These are phyloP conservation scores for Tachina grossa DNA, from an alignment of 2,888 invertebrate species.

Conservation along the genomic window DNA sequence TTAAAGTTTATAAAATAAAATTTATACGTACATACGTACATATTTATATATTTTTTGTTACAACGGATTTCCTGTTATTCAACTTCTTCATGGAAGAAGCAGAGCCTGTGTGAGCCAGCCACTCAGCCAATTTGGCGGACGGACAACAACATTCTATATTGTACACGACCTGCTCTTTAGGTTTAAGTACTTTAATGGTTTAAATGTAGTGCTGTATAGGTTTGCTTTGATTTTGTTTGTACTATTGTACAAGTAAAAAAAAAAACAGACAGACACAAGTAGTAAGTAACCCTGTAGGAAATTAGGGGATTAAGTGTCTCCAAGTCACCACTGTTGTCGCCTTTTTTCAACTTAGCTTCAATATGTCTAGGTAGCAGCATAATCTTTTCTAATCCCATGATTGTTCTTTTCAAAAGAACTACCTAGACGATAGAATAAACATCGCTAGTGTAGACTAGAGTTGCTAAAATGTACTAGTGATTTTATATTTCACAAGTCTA, in stretches of 20 bases:
- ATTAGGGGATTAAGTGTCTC: too few relatives aligned
- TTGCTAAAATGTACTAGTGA: too few relatives aligned
- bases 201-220: background rate
- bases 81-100: slow-evolving; percentile 51
- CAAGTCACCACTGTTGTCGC: too few relatives aligned
- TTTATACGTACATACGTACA: too few relatives aligned
- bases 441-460: too few relatives aligned
- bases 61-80: slow-evolving; percentile 70
- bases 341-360: too few relatives aligned
- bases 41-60: background rate
- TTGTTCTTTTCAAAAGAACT: too few relatives aligned
- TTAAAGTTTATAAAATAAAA: slow-evolving; percentile 15
- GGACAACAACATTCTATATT: slow-evolving; percentile 13
- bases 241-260: slow-evolving; percentile 11
- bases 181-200: slow-evolving; percentile 30
- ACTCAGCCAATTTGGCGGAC: slow-evolving; percentile 35
- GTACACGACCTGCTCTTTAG: slow-evolving; percentile 24
- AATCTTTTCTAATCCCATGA: too few relatives aligned
- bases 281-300: background rate
- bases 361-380: too few relatives aligned
- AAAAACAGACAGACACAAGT: slow-evolving; percentile 1
- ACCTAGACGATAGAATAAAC: too few relatives aligned
- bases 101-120: slow-evolving; percentile 12
- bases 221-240: slow-evolving; percentile 42
- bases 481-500: too few relatives aligned